Percentiles rank a stretch among this genome's conserved stretches.
Conservation (phyloP, 2,797 vertebrate genomes). For the Champsocephalus gunnari region DNA sequence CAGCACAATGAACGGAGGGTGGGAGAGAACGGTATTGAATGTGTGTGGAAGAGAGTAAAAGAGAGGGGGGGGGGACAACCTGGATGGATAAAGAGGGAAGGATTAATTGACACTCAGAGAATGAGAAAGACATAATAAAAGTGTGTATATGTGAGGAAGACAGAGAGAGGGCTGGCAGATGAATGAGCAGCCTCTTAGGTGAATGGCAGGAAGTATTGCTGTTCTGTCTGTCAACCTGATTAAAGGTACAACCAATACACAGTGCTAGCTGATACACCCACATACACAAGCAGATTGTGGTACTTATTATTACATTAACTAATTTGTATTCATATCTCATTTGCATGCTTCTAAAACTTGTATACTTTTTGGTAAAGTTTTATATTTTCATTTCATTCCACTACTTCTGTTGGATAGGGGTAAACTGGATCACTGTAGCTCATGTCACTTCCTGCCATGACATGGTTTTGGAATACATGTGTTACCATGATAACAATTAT, state of each 20-base stretch:
- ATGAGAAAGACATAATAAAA: conserved; percentile 62
- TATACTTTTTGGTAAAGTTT: too few relatives aligned
- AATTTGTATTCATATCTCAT: too few relatives aligned
- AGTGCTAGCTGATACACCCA: conserved; percentile 48
- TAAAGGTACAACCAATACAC: conserved; percentile 63
- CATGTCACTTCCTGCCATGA: too few relatives aligned
- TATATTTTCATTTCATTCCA: too few relatives aligned
- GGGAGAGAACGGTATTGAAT: conserved; percentile 39
- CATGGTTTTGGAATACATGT: too few relatives aligned
- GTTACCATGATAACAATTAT: too few relatives aligned
- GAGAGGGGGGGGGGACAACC: conserved; percentile 11
- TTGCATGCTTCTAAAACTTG: too few relatives aligned
- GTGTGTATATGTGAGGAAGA: conserved; percentile 52
- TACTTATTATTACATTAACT: neutral
- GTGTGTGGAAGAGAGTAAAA: conserved; percentile 30
- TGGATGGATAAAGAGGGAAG: conserved; percentile 57
- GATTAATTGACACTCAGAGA: conserved; percentile 72
- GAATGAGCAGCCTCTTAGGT: conserved; percentile 67
- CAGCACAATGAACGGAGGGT: conserved; percentile 46
- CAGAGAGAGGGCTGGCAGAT: conserved; percentile 53
- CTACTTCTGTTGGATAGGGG: too few relatives aligned
- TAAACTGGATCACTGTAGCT: too few relatives aligned
- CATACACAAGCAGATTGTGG: conserved; percentile 5
- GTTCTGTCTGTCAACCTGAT: conserved; percentile 76
- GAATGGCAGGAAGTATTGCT: conserved; percentile 68